These are phyloP conservation scores for Serripes groenlandicus DNA, from an alignment of 2,888 invertebrate genomes.

Conservation along the genomic window DNA sequence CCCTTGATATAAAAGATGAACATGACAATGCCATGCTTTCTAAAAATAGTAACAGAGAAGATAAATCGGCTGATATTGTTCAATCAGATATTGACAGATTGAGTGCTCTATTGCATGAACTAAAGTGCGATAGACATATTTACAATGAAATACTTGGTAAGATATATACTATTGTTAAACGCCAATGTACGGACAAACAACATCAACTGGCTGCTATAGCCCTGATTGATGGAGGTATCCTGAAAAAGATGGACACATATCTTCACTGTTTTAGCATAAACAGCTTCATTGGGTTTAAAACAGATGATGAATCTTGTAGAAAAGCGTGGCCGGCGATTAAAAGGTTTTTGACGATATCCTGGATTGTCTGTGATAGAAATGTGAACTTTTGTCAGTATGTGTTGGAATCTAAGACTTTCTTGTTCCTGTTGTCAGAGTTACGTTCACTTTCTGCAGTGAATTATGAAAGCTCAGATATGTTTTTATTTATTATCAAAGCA, in stretches of 20 bases:
- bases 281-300: slow-evolving; percentile 53
- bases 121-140: neutral
- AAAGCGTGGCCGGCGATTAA: slow-evolving; percentile 74
- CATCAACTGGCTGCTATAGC: neutral
- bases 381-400: slow-evolving; percentile 77
- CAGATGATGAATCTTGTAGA: slow-evolving; percentile 48
- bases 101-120: slow-evolving; percentile 11
- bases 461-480: slow-evolving; percentile 29
- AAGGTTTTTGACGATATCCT: slow-evolving; percentile 75
- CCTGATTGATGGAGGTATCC: slow-evolving; percentile 13
- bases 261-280: slow-evolving; percentile 11
- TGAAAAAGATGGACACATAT: slow-evolving; percentile 33
- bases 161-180: neutral
- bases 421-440: slow-evolving; percentile 45
- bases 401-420: slow-evolving; percentile 54
- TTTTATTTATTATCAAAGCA: slow-evolving; percentile 56
- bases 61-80: neutral
- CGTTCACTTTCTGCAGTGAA: slow-evolving; percentile 20
- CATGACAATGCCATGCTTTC: neutral
- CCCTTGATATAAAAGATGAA: neutral
- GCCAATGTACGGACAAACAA: neutral
- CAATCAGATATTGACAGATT: neutral
- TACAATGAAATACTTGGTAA: neutral
- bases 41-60: neutral
- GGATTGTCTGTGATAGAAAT: slow-evolving; percentile 81